Conservation (phyloP, 2,888 invertebrate genomes). For the Drosophila ustulata region DNA sequence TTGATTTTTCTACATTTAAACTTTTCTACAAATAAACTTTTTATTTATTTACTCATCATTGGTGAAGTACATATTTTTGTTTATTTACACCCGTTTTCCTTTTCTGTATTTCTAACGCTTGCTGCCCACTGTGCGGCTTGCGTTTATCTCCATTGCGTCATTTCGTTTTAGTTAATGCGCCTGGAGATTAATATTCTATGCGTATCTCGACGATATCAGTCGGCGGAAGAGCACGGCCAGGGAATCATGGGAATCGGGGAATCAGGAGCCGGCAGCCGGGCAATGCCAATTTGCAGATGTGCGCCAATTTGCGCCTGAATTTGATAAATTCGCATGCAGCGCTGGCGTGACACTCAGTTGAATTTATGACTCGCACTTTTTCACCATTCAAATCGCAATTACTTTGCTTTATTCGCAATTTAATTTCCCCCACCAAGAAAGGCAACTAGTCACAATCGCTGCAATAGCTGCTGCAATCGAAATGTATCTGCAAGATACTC, state of each 20-base stretch:
- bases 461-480: slow-evolving; percentile 27
- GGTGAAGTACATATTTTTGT: not conserved
- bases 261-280: slow-evolving; percentile 25
- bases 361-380: slow-evolving; percentile 82
- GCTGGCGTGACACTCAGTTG: slow-evolving; percentile 81
- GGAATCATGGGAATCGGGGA: slow-evolving; percentile 25
- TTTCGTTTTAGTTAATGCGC: slow-evolving; percentile 78
- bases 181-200: slow-evolving; percentile 80
- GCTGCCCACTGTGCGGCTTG: slow-evolving; percentile 50
- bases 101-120: not conserved
- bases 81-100: not conserved
- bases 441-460: not conserved
- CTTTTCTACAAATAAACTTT: not conserved
- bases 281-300: slow-evolving; percentile 74
- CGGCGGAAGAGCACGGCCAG: slow-evolving; percentile 13
- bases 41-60: not conserved
- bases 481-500: slow-evolving; percentile 33
- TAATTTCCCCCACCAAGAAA: slow-evolving; percentile 51
- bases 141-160: slow-evolving; percentile 70
- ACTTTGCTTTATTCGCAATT: slow-evolving; percentile 80
- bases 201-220: slow-evolving; percentile 67
- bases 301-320: slow-evolving; percentile 77
- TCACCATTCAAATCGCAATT: slow-evolving; percentile 81
- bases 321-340: slow-evolving; percentile 82
- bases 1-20: no score